phyloP scores from a whole-genome alignment of 2,797 vertebrate species.

The Monodelphis domestica region DNA sequence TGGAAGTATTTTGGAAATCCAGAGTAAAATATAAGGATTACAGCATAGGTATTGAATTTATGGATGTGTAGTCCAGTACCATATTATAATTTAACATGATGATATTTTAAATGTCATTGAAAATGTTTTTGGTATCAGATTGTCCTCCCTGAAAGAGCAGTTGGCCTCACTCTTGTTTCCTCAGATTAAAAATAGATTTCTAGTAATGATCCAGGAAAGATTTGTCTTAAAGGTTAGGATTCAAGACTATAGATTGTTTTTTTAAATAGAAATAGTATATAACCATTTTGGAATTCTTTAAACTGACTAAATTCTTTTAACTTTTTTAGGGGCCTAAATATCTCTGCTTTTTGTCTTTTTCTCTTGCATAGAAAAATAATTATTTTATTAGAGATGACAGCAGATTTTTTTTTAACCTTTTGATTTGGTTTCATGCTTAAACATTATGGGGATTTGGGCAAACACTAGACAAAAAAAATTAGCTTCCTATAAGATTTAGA shows the following conservation, averaged over 20 bases:
- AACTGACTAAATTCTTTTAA: too few species aligned
- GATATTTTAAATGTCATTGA: not conserved
- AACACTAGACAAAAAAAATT: not conserved
- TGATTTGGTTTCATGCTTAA: constrained; percentile 1
- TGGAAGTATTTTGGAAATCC: constrained; percentile 30
- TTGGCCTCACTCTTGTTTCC: not conserved
- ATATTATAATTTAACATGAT: not conserved
- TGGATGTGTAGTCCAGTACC: not conserved
- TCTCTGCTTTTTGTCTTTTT: not conserved
- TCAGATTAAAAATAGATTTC: constrained; percentile 25
- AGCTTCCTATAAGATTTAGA: constrained; percentile 42
- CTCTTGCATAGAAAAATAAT: not conserved
- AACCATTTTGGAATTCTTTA: not conserved
- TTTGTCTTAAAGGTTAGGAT: not conserved
- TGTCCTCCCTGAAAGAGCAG: constrained; percentile 12
- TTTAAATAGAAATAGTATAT: not conserved
- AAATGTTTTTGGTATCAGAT: constrained; percentile 24
- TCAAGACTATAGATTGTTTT: not conserved
- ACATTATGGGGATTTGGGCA: constrained; percentile 13
- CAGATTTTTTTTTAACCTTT: not conserved
- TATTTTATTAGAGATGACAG: not conserved
- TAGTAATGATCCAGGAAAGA: not conserved
- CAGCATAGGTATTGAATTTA: not conserved
- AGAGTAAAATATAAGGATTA: not conserved
- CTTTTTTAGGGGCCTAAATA: constrained; percentile 3